These are phyloP conservation scores for Sphaerodactylus townsendi DNA, from an alignment of 2,113 vertebrate genomes.

Conservation along the genomic window DNA sequence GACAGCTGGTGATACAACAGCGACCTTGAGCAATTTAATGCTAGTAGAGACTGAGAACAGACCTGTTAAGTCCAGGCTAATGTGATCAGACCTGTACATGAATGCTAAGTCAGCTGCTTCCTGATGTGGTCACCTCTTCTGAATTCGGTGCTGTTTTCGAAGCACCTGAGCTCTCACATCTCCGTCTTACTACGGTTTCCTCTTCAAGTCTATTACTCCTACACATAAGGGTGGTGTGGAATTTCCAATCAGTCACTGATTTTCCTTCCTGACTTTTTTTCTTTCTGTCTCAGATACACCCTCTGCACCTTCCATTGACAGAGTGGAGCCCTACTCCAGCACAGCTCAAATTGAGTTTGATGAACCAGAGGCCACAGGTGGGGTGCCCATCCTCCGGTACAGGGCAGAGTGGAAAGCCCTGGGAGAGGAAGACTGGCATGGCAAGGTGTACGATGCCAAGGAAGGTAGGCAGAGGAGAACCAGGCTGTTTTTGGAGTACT, in stretches of 20 bases:
- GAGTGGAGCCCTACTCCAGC: slow-evolving; percentile 92
- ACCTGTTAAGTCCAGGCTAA: too few relatives aligned
- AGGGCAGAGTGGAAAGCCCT: slow-evolving; percentile 84
- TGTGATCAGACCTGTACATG: too few relatives aligned
- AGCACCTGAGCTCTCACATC: neutral
- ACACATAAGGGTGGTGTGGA: neutral
- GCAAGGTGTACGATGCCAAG: slow-evolving; percentile 79
- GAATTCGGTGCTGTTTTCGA: too few relatives aligned
- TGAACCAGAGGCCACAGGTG: slow-evolving; percentile 91
- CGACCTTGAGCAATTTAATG: too few relatives aligned
- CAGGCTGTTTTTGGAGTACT: neutral
- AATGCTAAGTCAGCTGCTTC: too few relatives aligned
- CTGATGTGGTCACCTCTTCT: neutral
- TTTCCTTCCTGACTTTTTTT: neutral
- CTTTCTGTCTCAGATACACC: slow-evolving; percentile 84
- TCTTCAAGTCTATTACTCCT: neutral
- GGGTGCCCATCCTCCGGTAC: slow-evolving; percentile 92
- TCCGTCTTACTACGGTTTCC: neutral
- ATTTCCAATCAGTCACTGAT: neutral
- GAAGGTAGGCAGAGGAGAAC: slow-evolving; percentile 77
- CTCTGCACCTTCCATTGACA: slow-evolving; percentile 85
- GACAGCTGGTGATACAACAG: too few relatives aligned
- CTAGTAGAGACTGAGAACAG: too few relatives aligned
- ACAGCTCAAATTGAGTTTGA: slow-evolving; percentile 89
- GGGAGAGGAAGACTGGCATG: slow-evolving; percentile 80